A percentile compares a stretch with the other conserved stretches of the same genome.
These are phyloP conservation scores for Papilio machaon DNA, from an alignment of 1,140 invertebrate genomes.

Conservation along the genomic window DNA sequence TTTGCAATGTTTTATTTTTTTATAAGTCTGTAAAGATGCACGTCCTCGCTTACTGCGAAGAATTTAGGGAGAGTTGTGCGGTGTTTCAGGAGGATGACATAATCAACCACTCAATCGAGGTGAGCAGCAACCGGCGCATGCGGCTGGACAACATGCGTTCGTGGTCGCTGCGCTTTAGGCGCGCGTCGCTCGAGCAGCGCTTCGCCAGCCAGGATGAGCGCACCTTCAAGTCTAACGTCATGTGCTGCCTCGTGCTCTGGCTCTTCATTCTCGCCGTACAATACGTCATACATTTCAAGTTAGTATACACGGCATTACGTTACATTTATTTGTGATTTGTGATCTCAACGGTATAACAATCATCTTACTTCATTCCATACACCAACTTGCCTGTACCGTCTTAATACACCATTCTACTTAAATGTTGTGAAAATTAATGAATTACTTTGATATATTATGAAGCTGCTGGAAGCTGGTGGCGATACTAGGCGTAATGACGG, in stretches of 20 bases:
- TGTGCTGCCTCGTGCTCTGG: constrained; percentile 95
- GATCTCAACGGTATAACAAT: too few species aligned
- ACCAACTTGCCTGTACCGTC: too few species aligned
- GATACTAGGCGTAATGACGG: constrained; percentile 84
- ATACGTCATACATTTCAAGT: constrained; percentile 90
- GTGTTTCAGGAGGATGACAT: constrained; percentile 89
- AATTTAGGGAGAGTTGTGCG: background rate
- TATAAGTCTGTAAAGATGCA: background rate
- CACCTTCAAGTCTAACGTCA: constrained; percentile 97
- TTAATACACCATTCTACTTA: too few species aligned
- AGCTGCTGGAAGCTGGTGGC: constrained; percentile 84
- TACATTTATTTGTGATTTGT: too few species aligned
- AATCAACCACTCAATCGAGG: constrained; percentile 95
- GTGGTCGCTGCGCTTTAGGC: constrained; percentile 93
- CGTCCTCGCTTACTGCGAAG: background rate
- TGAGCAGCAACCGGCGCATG: constrained; percentile 96
- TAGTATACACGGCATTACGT: constrained; percentile 56
- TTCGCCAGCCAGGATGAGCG: constrained; percentile 95
- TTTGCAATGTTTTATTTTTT: background rate
- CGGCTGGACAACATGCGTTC: constrained; percentile 92
- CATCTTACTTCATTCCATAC: too few species aligned
- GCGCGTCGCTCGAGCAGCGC: constrained; percentile 79
- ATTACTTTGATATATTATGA: background rate
- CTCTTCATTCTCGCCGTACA: constrained; percentile 93
- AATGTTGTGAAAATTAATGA: too few species aligned